These are phyloP conservation scores for Ibidorhyncha struthersii DNA, from an alignment of 2,113 vertebrate genomes.

Conservation along the genomic window DNA sequence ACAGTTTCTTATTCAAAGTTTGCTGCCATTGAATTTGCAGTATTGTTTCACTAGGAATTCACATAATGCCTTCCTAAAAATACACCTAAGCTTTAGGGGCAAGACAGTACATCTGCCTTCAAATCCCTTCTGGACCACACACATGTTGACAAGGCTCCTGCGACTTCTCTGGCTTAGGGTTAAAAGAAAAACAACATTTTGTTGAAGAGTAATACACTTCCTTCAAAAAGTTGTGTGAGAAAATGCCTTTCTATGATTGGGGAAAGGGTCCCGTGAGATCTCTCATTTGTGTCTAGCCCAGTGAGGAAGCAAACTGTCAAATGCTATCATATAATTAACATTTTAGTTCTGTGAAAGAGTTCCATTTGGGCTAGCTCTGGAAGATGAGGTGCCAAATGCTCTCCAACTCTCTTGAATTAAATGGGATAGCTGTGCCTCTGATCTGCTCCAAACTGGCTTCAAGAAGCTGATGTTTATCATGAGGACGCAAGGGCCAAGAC, in stretches of 20 bases:
- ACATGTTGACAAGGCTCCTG: rapidly evolving
- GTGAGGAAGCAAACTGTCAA: background rate
- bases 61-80: background rate
- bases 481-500: background rate
- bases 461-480: background rate
- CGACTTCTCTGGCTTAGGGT: background rate
- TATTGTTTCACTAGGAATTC: background rate
- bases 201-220: background rate
- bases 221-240: background rate
- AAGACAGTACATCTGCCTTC: background rate
- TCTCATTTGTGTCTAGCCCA: background rate
- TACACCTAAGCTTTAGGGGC: background rate
- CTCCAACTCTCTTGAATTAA: background rate
- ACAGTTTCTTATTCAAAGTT: background rate
- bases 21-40: background rate
- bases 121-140: background rate
- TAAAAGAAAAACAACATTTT: background rate
- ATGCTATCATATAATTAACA: background rate
- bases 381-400: background rate
- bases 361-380: background rate
- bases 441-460: background rate
- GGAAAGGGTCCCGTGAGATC: background rate
- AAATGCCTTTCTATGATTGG: background rate
- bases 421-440: background rate
- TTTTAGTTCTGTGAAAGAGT: background rate